These are phyloP conservation scores for Cerastis leucographa DNA, from an alignment of 2,888 invertebrate species.

Conservation along the genomic window DNA sequence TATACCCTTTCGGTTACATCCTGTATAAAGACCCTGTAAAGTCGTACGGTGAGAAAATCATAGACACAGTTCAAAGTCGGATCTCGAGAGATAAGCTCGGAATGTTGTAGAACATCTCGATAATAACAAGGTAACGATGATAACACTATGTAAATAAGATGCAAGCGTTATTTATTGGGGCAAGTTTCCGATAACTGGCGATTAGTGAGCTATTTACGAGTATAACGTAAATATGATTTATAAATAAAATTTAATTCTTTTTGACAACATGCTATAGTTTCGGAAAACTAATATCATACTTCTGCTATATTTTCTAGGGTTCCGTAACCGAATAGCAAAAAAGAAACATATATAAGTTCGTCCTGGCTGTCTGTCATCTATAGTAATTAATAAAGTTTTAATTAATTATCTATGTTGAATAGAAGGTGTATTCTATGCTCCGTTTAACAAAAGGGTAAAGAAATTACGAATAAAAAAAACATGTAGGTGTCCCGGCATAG, in stretches of 20 bases:
- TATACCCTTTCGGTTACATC: no score
- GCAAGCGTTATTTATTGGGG: slow-evolving; percentile 26
- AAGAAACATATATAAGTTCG: no score
- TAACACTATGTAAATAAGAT: slow-evolving; percentile 39
- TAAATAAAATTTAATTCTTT: no score
- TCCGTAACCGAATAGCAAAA: no score
- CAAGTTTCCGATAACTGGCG: slow-evolving; percentile 14
- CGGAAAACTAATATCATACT: not conserved
- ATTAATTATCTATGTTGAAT: no score
- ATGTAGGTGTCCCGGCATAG: no score
- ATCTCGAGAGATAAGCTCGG: slow-evolving; percentile 30
- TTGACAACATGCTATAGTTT: not conserved
- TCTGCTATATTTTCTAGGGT: not conserved
- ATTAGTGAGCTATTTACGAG: slow-evolving; percentile 9
- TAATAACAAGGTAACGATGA: slow-evolving; percentile 35
- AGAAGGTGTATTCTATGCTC: not conserved
- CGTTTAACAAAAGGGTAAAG: not conserved
- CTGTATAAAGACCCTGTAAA: slow-evolving; percentile 31
- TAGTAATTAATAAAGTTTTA: no score
- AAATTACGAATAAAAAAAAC: not conserved
- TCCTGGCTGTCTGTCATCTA: not conserved
- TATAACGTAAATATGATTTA: no score
- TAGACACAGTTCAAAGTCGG: not conserved
- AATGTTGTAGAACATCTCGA: slow-evolving; percentile 39
- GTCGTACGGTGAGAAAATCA: slow-evolving; percentile 35